Evolutionary conservation across 37 sponge, comb jelly and placozoan genomes (phyloP).

Genomic region (Eunapius fragilis): DNA sequence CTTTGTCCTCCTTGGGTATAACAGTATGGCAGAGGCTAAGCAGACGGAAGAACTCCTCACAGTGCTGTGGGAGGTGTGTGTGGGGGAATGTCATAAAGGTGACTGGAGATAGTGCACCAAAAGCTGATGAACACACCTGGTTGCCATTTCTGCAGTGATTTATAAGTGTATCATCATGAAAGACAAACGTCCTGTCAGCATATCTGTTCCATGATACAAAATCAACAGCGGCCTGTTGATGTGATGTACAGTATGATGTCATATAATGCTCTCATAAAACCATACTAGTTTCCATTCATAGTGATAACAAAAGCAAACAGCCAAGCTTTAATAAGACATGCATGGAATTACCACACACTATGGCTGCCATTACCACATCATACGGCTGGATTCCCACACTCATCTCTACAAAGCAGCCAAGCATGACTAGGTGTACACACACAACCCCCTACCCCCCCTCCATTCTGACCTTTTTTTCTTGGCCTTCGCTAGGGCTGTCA

Average conservation of each 20-base stretch:
- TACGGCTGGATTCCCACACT: too few relatives aligned
- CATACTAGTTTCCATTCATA: too few relatives aligned
- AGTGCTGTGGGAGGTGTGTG: slow-evolving; percentile 22
- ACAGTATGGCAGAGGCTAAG: slow-evolving; percentile 97
- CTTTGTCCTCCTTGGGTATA: slow-evolving; percentile 67
- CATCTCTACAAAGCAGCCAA: too few relatives aligned
- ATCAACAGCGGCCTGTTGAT: slow-evolving; percentile 6
- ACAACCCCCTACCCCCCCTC: too few relatives aligned
- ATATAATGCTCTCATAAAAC: too few relatives aligned
- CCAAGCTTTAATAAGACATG: too few relatives aligned
- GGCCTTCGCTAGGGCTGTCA: neutral
- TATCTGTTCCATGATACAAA: slow-evolving; percentile 76
- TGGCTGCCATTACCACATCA: too few relatives aligned
- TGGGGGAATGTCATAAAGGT: too few relatives aligned
- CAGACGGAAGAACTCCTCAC: slow-evolving; percentile 81
- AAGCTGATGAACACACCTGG: slow-evolving; percentile 5
- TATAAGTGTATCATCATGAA: slow-evolving; percentile 77
- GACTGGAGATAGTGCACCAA: neutral
- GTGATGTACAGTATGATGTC: too few relatives aligned
- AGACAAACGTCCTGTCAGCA: slow-evolving; percentile 76
- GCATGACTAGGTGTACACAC: too few relatives aligned
- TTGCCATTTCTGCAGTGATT: slow-evolving; percentile 41
- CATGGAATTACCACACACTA: too few relatives aligned
- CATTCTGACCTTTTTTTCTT: neutral
- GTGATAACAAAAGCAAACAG: too few relatives aligned